Evolutionary conservation across 2,888 invertebrate genomes (phyloP), one percentile per base, ranked within the genome.

Genomic region (Cabera pusaria): DNA sequence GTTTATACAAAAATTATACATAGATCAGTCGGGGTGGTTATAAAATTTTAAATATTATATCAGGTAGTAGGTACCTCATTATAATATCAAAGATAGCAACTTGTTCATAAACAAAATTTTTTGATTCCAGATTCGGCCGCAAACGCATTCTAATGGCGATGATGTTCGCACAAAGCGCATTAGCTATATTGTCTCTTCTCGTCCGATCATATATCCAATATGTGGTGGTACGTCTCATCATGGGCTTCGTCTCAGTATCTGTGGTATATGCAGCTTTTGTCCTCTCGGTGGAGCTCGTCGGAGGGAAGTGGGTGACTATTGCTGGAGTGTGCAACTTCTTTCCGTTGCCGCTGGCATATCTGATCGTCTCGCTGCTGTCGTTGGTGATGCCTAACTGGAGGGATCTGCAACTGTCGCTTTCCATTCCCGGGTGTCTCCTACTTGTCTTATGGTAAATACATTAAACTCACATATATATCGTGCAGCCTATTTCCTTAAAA

Each of bases 211-310:
- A 93, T 74, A 84, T 92, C 51, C 86, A 94, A 47, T 96, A 95
- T 75, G 89, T 94, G 24, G 76, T 92, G 0, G 88, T 95, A 22
- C 86, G 95, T 23, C 92, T 93, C 2, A 63, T 93, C 1, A 90
- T 95, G 69, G 96, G 96, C 0, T 91, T 93, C 53, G 93, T 94
- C 6, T 94, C 94, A 0, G 94, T 95, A n/a, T 94, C 95, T 7
- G 93, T 95, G 26, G 95, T 95, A 10, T 94, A 95, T 72, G 93
- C 95, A 19, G 94, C 94, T 11, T 94, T 96, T 57, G 95, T 96
- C 3, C 83, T 96, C 17, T 92, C 94, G 18, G 94, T 95, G 56
- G 95, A 95, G 72, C 82, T 94, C 35, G 94, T 95, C 2, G 94
- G 94, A 20, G 94, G 95, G 1, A 92, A 93, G 55, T 95, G 95